Evolutionary conservation across 2,113 vertebrate species (phyloP).

Genomic region (Phalacrocorax aristotelis): DNA sequence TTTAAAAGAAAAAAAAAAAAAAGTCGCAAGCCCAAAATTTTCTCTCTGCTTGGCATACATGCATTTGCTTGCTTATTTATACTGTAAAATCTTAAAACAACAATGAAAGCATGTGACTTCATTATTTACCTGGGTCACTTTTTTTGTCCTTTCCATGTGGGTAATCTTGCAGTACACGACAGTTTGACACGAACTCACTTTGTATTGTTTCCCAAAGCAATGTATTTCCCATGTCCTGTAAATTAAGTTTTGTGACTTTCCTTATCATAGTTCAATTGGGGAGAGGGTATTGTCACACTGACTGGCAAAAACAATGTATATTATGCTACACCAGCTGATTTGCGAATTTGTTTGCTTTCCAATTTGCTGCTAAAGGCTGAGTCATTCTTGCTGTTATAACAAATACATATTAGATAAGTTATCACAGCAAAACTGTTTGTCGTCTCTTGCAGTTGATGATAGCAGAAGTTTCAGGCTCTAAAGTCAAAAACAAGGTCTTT

Average conservation of each 20-base stretch:
- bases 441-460: background rate
- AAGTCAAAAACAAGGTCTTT: background rate
- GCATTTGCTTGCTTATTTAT: background rate
- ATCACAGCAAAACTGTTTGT: background rate
- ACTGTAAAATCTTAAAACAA: background rate
- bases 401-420: slow-evolving; percentile 31
- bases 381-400: slow-evolving; percentile 39
- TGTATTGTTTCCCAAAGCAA: background rate
- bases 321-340: background rate
- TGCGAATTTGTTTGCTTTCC: background rate
- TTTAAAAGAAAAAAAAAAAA: background rate
- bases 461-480: background rate
- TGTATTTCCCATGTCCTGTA: background rate
- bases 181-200: background rate
- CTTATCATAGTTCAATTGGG: background rate
- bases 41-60: background rate
- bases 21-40: rapidly evolving
- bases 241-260: background rate
- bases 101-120: background rate
- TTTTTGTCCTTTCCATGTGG: background rate
- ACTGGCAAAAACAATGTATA: background rate
- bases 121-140: background rate
- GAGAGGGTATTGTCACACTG: background rate
- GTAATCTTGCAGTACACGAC: background rate
- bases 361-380: background rate